Evolutionary conservation across 2,797 vertebrate genomes (phyloP), one percentile per base, ranked within the genome.

Genomic region (Gymnocypris eckloni): DNA sequence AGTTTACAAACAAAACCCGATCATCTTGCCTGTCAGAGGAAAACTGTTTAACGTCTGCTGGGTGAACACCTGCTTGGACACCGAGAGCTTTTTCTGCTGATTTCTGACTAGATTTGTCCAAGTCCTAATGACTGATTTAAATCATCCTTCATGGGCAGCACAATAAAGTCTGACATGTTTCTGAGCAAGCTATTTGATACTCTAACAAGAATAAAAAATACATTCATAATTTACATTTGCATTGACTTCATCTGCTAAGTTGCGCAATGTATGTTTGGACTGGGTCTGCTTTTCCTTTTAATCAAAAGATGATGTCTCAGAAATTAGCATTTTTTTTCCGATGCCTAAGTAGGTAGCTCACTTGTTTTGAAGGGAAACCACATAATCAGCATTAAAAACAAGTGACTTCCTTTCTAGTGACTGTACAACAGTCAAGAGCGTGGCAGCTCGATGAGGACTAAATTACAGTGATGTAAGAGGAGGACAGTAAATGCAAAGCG

Each of bases 401-500:
- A 66, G 54, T 22, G 71, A 75, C 56, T 76, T 66, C 22, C 43
- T 67, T 67, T 67, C 10, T 43, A 15, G 12, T 45, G 45, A 33
- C n/a, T 28, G 50, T 15, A 28, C 7, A 56, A 25, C 43, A 81
- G 75, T 54, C 81, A 28, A 25, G 56, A 52, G n/a, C 15, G 2
- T 11, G 16, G 37, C 82, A 59, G 71, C 67, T 71, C 22, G 13
- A 6, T 15, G 43, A 67, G 54, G 41, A 15, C 37, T 56, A 87
- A 45, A 43, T 50, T 72, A 88, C 75, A 22, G 72, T 39, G 4
- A 54, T 66, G 28, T 76, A 37, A 61, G 79, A 82, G 64, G 16
- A 33, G 56, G 52, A 83, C 61, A 39, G 76, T 28, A 75, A 78
- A 86, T 81, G 86, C 81, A 89, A 86, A 86, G 77, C 20, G 1